Percentiles rank a stretch among this genome's conserved stretches.
phyloP scores from a whole-genome alignment of 1,140 invertebrate genomes.

The Ylistrum balloti region DNA sequence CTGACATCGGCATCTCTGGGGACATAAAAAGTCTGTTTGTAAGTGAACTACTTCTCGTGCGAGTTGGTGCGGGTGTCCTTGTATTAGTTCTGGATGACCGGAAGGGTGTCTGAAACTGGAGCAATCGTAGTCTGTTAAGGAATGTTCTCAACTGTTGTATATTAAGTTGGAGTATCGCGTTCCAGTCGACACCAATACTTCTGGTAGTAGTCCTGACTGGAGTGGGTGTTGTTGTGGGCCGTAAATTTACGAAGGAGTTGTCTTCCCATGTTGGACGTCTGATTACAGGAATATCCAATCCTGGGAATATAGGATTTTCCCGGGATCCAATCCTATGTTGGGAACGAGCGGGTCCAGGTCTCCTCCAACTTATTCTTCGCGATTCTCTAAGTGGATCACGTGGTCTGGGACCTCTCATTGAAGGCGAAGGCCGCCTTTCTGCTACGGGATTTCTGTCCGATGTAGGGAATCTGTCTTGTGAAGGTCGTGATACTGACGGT shows the following conservation, averaged over 20 bases:
- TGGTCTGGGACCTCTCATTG: too few species aligned
- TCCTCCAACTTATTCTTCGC: neutral
- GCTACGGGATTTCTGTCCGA: neutral
- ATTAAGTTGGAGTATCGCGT: neutral
- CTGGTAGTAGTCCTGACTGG: neutral
- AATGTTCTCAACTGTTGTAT: neutral
- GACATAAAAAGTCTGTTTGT: neutral
- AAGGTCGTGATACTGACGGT: neutral
- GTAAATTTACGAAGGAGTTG: neutral
- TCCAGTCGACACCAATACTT: neutral
- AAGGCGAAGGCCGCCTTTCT: neutral
- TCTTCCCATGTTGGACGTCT: neutral
- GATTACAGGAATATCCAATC: neutral
- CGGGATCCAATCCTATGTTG: neutral
- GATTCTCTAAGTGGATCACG: neutral
- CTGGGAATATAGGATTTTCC: neutral
- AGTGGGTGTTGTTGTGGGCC: neutral
- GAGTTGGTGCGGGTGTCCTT: neutral
- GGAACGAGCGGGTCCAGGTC: neutral
- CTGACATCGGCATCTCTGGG: slow-evolving; percentile 1
- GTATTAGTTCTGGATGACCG: neutral
- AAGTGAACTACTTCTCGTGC: neutral
- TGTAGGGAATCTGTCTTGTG: too few species aligned
- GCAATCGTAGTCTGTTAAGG: neutral
- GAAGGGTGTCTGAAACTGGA: slow-evolving; percentile 1